A percentile compares a stretch with the other conserved stretches of the same genome.
phyloP scores from a whole-genome alignment of 2,888 invertebrate genomes.

The Leptodirus hochenwartii region DNA sequence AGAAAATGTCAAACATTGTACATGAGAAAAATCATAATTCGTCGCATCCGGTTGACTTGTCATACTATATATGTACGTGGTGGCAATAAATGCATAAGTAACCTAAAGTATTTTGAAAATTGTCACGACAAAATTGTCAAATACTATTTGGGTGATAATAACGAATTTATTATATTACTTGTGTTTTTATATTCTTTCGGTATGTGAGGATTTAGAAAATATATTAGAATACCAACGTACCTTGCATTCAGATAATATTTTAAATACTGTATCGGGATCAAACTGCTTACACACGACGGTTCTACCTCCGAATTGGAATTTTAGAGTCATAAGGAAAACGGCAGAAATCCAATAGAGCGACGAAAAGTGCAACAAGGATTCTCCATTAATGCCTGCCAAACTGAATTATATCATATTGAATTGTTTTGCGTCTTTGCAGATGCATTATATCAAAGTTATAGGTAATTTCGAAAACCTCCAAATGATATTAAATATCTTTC shows the following conservation, averaged over 20 bases:
- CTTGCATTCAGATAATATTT: slow-evolving; percentile 16
- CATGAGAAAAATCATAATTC: slow-evolving; percentile 8
- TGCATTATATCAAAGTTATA: no score
- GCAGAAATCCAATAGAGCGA: slow-evolving; percentile 20
- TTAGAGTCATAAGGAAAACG: slow-evolving; percentile 11
- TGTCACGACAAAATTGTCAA: no score
- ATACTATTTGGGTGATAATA: no score
- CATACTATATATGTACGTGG: slow-evolving; percentile 10
- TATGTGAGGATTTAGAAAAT: no score
- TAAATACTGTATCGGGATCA: slow-evolving; percentile 13
- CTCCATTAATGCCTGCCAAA: slow-evolving; percentile 2
- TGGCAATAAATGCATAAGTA: slow-evolving; percentile 10
- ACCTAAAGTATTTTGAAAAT: no score
- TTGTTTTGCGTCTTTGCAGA: no score
- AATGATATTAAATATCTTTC: no score
- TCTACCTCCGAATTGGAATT: slow-evolving; percentile 14
- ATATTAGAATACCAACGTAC: no score
- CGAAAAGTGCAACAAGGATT: slow-evolving; percentile 13
- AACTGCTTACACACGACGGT: slow-evolving; percentile 14
- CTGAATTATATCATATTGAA: no score
- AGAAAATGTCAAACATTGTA: slow-evolving; percentile 9
- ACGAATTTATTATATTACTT: no score
- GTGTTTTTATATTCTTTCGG: no score
- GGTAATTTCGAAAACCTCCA: no score
- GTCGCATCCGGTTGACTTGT: slow-evolving; percentile 4